Base-by-base conservation (phyloP, 2,888 invertebrate species). In the Troglohyphantes excavatus region DNA sequence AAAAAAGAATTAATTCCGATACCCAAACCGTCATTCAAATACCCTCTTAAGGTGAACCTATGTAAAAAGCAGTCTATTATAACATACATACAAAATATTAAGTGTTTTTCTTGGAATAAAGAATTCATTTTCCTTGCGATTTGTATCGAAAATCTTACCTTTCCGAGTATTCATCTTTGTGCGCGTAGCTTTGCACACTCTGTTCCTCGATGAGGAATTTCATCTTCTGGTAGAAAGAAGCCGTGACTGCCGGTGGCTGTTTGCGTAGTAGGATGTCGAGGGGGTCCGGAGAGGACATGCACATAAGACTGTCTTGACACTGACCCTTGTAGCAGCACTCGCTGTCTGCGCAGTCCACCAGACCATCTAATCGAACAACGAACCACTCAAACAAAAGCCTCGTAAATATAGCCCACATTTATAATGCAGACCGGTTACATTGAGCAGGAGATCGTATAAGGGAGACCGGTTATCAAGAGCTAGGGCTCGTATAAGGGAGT, bases 191-290 rank as follows among this genome's bases (percentile, higher is more conserved):
- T 94, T 99, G 99, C 79, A 99, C 96, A 93, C 98, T 98, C 93
- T 98, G 98, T 94, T 98, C 98, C 94, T 99, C 99, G 92, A 99
- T 98, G 91, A 99, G 95, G 95, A 99, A 99, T 93, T 98, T 97
- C 97, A 99, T 98, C 93, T 98, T 95, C 93, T 99, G 98, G 93
- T 98, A 99, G 95, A 99, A 99, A 0, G 98, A 98, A 0, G 99
- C 98, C 0, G 98, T 99, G 92, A 98, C 97, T 27, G 98, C 97
- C 2, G 98, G 98, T 0, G 99, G 98, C 93, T 99, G 98, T 94
- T 98, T 98, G 86, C 98, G 95, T 70, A 99, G 95, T 19, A 99
- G 95, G 91, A 99, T 98, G 93, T 99, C 98, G 90, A 98, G 97
- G 7, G 99, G 99, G 93, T 98, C 98, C 1, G 98, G 98, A 0